Evolutionary conservation across 2,888 invertebrate genomes (phyloP).

Genomic region (Lydus trimaculatus): DNA sequence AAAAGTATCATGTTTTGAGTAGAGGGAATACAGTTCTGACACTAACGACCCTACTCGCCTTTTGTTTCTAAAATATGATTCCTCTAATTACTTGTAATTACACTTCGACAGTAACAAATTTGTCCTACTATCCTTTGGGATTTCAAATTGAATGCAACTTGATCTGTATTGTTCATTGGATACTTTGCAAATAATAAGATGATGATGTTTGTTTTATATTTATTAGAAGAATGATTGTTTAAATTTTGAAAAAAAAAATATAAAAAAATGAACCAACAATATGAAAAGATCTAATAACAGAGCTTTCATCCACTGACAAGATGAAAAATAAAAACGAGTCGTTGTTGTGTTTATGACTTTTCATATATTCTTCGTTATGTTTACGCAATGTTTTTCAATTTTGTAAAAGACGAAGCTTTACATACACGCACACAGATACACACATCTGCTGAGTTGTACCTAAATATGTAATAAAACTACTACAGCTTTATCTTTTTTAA

Average conservation of each 20-base stretch:
- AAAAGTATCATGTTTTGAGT: constrained; percentile 34
- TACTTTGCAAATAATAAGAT: constrained; percentile 22
- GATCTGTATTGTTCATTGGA: constrained; percentile 29
- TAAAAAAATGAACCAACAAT: neutral
- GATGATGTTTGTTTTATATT: constrained; percentile 8
- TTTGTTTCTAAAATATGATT: constrained; percentile 56
- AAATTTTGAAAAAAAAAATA: constrained; percentile 6
- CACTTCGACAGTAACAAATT: constrained; percentile 50
- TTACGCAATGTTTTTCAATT: constrained; percentile 59
- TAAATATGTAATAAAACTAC: constrained; percentile 54
- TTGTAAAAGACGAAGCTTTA: constrained; percentile 42
- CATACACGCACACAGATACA: too few species aligned
- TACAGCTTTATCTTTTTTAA: constrained; percentile 30
- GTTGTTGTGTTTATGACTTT: constrained; percentile 50
- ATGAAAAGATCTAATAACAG: constrained; percentile 35
- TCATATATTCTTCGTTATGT: constrained; percentile 49
- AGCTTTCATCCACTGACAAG: constrained; percentile 43
- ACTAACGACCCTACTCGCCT: constrained; percentile 44
- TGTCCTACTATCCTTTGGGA: constrained; percentile 42
- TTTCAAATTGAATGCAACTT: constrained; percentile 35
- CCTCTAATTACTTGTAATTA: constrained; percentile 53
- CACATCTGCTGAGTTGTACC: constrained; percentile 51
- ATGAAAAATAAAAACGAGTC: constrained; percentile 35
- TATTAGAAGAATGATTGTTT: constrained; percentile 7
- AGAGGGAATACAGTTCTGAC: constrained; percentile 36